Conservation (phyloP, 2,888 invertebrate species). For the Apantesis nais region DNA sequence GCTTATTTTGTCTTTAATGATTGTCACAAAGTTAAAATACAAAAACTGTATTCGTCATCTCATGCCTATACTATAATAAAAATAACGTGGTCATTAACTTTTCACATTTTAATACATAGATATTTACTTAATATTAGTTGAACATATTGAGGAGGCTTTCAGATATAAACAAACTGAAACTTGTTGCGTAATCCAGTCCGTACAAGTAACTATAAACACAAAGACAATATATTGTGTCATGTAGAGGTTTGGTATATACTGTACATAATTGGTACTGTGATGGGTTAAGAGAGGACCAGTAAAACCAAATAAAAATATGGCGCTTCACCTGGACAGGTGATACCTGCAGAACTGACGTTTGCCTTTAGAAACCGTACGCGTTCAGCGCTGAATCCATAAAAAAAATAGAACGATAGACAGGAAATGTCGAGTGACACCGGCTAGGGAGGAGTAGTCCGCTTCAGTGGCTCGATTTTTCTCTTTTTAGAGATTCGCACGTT, state of each 20-base stretch:
- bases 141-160: too few species aligned
- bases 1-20: not conserved
- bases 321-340: not conserved
- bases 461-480: conserved; percentile 42
- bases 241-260: not conserved
- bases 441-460: conserved; percentile 36
- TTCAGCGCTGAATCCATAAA: conserved; percentile 25
- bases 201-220: not conserved
- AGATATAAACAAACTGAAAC: conserved; percentile 6
- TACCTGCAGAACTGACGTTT: conserved; percentile 14
- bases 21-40: not conserved
- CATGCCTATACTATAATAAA: conserved; percentile 26
- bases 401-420: conserved; percentile 26
- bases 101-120: conserved; percentile 25
- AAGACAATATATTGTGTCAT: not conserved
- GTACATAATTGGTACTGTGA: not conserved
- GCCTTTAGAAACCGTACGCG: conserved; percentile 12
- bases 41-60: conserved; percentile 30
- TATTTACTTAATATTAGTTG: conserved; percentile 10
- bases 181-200: too few species aligned
- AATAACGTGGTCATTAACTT: conserved; percentile 33
- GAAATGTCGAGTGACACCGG: conserved; percentile 52
- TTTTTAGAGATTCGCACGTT: conserved; percentile 63
- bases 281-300: not conserved
- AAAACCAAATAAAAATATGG: conserved; percentile 4